These are phyloP conservation scores for Acridotheres tristis DNA, from an alignment of 2,797 vertebrate species.

Conservation along the genomic window DNA sequence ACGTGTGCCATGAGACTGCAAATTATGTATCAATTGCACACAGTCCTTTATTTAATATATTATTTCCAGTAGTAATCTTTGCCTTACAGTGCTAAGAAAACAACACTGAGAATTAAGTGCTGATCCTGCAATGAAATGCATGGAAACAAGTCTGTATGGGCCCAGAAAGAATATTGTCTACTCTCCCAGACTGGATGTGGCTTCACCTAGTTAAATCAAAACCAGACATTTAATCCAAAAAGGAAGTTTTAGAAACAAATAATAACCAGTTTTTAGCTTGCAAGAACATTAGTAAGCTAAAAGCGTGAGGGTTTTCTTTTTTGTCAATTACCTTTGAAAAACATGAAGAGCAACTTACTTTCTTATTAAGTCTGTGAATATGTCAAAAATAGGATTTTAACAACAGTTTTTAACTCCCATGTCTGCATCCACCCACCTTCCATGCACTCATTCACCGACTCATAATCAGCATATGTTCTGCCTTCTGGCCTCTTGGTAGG, in stretches of 20 bases:
- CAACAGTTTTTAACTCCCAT: not conserved
- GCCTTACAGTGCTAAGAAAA: not conserved
- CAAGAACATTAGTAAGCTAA: not conserved
- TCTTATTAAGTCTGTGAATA: not conserved
- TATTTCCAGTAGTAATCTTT: not conserved
- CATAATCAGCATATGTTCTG: conserved; percentile 97
- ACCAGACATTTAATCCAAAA: not conserved
- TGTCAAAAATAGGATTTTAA: not conserved
- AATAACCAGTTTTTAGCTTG: not conserved
- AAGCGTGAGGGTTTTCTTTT: not conserved
- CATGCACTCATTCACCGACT: conserved; percentile 99
- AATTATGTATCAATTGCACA: not conserved
- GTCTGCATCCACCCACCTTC: conserved; percentile 86
- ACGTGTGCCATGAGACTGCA: not conserved
- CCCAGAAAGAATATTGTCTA: not conserved
- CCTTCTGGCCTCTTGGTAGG: conserved; percentile 98
- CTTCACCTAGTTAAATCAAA: not conserved
- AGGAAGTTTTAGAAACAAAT: not conserved
- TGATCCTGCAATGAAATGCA: not conserved
- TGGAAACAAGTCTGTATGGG: not conserved
- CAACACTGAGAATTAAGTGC: not conserved
- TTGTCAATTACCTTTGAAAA: not conserved
- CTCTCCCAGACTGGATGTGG: not conserved
- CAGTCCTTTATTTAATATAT: not conserved
- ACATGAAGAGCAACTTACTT: not conserved